Conservation (phyloP, 1,140 invertebrate species). For the Drosophila ironensis region DNA sequence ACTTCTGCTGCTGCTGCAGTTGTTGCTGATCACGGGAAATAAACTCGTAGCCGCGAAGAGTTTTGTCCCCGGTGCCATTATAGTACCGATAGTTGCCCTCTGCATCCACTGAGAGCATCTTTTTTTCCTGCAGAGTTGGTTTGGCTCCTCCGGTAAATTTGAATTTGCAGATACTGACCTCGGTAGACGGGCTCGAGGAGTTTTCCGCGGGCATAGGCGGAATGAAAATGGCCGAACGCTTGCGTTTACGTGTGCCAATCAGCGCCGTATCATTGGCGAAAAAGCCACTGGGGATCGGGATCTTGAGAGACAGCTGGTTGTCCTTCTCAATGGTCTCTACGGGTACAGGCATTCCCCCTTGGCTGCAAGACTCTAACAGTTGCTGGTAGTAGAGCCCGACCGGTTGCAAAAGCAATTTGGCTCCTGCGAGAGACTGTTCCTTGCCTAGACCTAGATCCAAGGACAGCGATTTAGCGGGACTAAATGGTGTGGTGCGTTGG, state of each 20-base stretch:
- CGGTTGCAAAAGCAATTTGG: conserved; percentile 86
- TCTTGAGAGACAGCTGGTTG: conserved; percentile 75
- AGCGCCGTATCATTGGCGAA: conserved; percentile 43
- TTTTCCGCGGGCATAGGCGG: conserved; percentile 89
- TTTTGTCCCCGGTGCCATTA: conserved; percentile 89
- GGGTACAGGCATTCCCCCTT: conserved; percentile 41
- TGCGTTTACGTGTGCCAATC: conserved; percentile 85
- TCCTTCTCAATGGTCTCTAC: conserved; percentile 78
- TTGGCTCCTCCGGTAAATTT: conserved; percentile 95
- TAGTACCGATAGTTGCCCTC: conserved; percentile 93
- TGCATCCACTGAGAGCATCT: conserved; percentile 93
- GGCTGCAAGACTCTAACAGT: conserved; percentile 82
- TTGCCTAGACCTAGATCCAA: conserved; percentile 39
- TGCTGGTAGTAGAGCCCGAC: conserved; percentile 89
- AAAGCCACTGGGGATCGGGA: conserved; percentile 71
- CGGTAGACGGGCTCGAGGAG: conserved; percentile 88
- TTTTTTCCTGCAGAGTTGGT: conserved; percentile 93
- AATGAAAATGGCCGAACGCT: conserved; percentile 91
- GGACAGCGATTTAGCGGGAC: conserved; percentile 18
- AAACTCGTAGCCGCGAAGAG: conserved; percentile 88
- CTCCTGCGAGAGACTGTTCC: conserved; percentile 15
- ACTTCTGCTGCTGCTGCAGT: conserved; percentile 82
- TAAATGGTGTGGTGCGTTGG: conserved; percentile 55
- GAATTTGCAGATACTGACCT: conserved; percentile 95
- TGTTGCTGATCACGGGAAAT: conserved; percentile 87